Conservation (phyloP, 1,140 invertebrate genomes). For the Listronotus bonariensis region DNA sequence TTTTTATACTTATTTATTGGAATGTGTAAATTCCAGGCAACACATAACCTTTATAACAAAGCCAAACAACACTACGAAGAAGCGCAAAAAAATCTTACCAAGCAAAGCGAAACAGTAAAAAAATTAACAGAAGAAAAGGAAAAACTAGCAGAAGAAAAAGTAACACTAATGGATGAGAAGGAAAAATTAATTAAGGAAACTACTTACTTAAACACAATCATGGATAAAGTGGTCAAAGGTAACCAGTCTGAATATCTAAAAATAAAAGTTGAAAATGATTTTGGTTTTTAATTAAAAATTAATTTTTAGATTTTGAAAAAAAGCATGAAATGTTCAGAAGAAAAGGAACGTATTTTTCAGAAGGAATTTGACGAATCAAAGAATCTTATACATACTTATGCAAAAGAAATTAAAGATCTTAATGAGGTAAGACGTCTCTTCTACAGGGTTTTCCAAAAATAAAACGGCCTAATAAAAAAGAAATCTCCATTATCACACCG, state of each 20-base stretch:
- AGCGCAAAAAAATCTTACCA: constrained; percentile 24
- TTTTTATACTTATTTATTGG: too few species aligned
- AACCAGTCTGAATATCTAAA: not conserved
- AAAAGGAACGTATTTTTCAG: constrained; percentile 35
- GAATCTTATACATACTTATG: constrained; percentile 19
- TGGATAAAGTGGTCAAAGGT: constrained; percentile 39
- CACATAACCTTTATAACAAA: not conserved
- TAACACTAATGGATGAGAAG: constrained; percentile 23
- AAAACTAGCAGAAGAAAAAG: constrained; percentile 19
- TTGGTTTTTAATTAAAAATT: too few species aligned
- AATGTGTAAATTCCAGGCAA: too few species aligned
- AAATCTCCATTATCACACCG: not conserved
- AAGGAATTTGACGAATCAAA: constrained; percentile 29
- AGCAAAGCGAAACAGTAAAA: constrained; percentile 20
- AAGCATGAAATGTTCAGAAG: constrained; percentile 27
- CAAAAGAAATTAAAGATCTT: constrained; percentile 16
- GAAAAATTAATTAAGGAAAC: constrained; percentile 26
- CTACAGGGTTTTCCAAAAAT: too few species aligned
- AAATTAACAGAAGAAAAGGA: constrained; percentile 15
- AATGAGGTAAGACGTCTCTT: constrained; percentile 12
- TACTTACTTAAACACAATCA: constrained; percentile 22
- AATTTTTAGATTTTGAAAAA: constrained; percentile 34
- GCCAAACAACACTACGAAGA: constrained; percentile 1
- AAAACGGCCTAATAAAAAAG: too few species aligned
- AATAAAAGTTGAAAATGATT: too few species aligned